These are phyloP conservation scores for Drosophila hydei DNA, from an alignment of 1,140 invertebrate genomes.

Conservation along the genomic window DNA sequence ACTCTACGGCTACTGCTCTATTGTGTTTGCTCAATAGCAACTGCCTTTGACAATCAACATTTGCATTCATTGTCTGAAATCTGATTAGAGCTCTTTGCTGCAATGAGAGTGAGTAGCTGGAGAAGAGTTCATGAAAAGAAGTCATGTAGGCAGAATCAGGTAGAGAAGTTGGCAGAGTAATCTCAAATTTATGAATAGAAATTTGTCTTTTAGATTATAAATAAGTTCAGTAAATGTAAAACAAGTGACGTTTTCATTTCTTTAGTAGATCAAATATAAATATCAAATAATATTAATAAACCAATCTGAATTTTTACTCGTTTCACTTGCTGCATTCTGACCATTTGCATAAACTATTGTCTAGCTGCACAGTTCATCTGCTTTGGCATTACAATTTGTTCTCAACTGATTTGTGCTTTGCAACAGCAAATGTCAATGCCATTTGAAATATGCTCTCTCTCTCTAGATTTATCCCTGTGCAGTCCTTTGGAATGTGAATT, in stretches of 20 bases:
- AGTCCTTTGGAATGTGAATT: not conserved
- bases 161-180: too few species aligned
- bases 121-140: not conserved
- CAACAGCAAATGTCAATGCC: slow-evolving; percentile 2
- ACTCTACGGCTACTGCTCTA: not conserved
- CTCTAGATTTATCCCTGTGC: slow-evolving; percentile 7
- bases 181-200: not conserved
- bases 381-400: slow-evolving; percentile 7
- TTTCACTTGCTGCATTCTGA: too few species aligned
- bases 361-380: slow-evolving; percentile 1
- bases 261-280: not conserved
- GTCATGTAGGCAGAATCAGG: not conserved
- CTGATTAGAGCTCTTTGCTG: not conserved
- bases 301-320: too few species aligned
- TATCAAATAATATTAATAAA: not conserved
- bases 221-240: too few species aligned
- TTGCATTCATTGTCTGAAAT: slow-evolving; percentile 5
- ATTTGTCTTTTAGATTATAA: too few species aligned
- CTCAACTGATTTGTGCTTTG: slow-evolving; percentile 5
- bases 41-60: not conserved
- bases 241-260: too few species aligned
- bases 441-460: not conserved
- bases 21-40: slow-evolving; percentile 1
- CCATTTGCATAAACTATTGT: too few species aligned
- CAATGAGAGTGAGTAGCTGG: not conserved